Evolutionary conservation across 1,140 invertebrate genomes (phyloP).

Genomic region (Drosophila setifemur): DNA sequence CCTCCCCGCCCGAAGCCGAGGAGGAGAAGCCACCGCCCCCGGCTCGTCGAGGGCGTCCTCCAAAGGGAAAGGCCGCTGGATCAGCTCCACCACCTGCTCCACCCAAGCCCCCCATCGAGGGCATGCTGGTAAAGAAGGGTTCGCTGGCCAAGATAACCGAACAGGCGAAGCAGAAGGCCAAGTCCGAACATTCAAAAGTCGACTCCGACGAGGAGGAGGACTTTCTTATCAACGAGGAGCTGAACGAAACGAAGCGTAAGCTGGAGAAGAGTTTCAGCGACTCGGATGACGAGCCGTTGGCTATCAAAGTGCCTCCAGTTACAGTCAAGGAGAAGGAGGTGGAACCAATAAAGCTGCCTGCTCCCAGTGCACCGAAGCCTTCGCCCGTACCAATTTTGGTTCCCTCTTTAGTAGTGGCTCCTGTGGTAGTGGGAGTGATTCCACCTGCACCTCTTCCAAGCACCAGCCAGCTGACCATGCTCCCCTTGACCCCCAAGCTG

Average conservation of each 20-base stretch:
- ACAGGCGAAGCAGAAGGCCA: conserved; percentile 62
- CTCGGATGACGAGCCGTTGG: conserved; percentile 85
- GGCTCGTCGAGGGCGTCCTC: conserved; percentile 62
- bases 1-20: conserved; percentile 9
- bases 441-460: not conserved
- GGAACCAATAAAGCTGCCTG: conserved; percentile 10
- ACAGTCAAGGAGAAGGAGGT: conserved; percentile 35
- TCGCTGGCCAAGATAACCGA: conserved; percentile 55
- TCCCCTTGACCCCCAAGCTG: conserved; percentile 61
- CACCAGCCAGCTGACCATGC: conserved; percentile 56
- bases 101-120: conserved; percentile 70
- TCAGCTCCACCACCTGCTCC: not conserved
- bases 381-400: not conserved
- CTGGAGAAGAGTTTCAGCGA: conserved; percentile 84
- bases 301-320: conserved; percentile 82
- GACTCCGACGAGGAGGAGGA: conserved; percentile 77
- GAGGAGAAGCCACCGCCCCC: conserved; percentile 39
- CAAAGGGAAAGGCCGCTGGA: conserved; percentile 44
- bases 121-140: conserved; percentile 77
- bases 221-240: conserved; percentile 76
- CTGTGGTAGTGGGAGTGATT: not conserved
- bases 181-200: conserved; percentile 64
- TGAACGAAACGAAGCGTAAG: conserved; percentile 82
- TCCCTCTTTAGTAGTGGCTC: not conserved
- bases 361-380: conserved; percentile 3